Evolutionary conservation across 2,797 vertebrate genomes (phyloP).

Genomic region (Argyrosomus regius): DNA sequence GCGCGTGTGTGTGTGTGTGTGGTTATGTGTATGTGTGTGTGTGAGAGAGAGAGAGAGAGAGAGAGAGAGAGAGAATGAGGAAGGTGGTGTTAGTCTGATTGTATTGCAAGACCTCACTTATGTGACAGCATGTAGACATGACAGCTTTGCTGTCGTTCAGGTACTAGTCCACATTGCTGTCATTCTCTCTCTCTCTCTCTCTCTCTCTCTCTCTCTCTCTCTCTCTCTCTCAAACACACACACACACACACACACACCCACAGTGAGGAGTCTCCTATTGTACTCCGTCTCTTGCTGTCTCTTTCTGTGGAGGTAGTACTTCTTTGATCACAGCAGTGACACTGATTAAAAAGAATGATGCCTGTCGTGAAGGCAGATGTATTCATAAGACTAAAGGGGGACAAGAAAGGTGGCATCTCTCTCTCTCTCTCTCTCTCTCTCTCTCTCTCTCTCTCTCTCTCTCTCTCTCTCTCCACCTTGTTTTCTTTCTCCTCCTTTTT

Average conservation of each 20-base stretch:
- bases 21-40: neutral
- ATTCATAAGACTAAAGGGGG: slow-evolving; percentile 77
- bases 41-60: neutral
- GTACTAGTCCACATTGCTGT: slow-evolving; percentile 64
- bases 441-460: slow-evolving; percentile 43
- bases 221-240: slow-evolving; percentile 4
- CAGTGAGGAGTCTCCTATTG: slow-evolving; percentile 68
- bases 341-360: slow-evolving; percentile 87
- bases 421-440: slow-evolving; percentile 32
- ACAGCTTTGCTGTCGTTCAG: slow-evolving; percentile 73
- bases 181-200: slow-evolving; percentile 39
- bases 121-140: slow-evolving; percentile 80
- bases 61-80: slow-evolving; percentile 9
- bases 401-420: slow-evolving; percentile 51
- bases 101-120: slow-evolving; percentile 75
- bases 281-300: slow-evolving; percentile 74
- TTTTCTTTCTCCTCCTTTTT: slow-evolving; percentile 14
- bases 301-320: slow-evolving; percentile 75
- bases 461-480: slow-evolving; percentile 18
- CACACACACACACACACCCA: slow-evolving; percentile 51
- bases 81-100: slow-evolving; percentile 59
- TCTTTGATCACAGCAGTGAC: slow-evolving; percentile 83
- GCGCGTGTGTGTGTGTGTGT: neutral
- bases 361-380: slow-evolving; percentile 74
- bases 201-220: slow-evolving; percentile 38